Evolutionary conservation across 2,113 vertebrate species (phyloP).

Genomic region (Pipra filicauda): DNA sequence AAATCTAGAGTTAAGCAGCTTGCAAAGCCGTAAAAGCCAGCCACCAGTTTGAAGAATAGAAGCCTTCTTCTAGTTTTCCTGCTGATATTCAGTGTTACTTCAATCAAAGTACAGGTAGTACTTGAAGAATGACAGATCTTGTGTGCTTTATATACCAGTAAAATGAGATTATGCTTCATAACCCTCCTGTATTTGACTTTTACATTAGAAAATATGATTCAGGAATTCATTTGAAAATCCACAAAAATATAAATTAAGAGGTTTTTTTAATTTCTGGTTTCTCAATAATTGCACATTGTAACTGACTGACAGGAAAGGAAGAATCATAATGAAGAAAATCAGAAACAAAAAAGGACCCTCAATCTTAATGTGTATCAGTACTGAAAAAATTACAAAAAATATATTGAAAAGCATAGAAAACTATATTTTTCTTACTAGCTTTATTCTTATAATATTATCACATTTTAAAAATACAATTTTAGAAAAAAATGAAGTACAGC

Average conservation of each 20-base stretch:
- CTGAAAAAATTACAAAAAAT: slow-evolving; percentile 36
- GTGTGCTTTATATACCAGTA: slow-evolving; percentile 21
- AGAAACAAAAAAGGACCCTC: slow-evolving; percentile 26
- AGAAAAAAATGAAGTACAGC: slow-evolving; percentile 74
- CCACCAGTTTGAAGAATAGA: background rate
- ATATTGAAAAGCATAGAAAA: slow-evolving; percentile 46
- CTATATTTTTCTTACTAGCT: slow-evolving; percentile 66
- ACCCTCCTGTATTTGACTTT: slow-evolving; percentile 60
- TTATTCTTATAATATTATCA: slow-evolving; percentile 75
- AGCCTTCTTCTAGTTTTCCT: background rate
- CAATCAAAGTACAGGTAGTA: slow-evolving; percentile 58
- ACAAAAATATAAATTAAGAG: background rate
- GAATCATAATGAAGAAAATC: slow-evolving; percentile 53
- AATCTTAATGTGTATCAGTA: slow-evolving; percentile 8
- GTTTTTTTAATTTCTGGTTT: slow-evolving; percentile 3
- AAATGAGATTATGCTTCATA: slow-evolving; percentile 57
- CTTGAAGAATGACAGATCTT: slow-evolving; percentile 43
- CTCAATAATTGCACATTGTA: slow-evolving; percentile 54
- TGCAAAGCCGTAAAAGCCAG: slow-evolving; percentile 22
- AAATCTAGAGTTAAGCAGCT: slow-evolving; percentile 51
- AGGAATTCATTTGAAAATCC: background rate
- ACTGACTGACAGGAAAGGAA: slow-evolving; percentile 22
- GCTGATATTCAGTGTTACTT: slow-evolving; percentile 55
- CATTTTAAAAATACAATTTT: slow-evolving; percentile 79
- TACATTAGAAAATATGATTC: slow-evolving; percentile 57